Percentiles rank a stretch among this genome's conserved stretches.
These are phyloP conservation scores for Tetranychus piercei DNA, from an alignment of 2,888 invertebrate species.

Conservation along the genomic window DNA sequence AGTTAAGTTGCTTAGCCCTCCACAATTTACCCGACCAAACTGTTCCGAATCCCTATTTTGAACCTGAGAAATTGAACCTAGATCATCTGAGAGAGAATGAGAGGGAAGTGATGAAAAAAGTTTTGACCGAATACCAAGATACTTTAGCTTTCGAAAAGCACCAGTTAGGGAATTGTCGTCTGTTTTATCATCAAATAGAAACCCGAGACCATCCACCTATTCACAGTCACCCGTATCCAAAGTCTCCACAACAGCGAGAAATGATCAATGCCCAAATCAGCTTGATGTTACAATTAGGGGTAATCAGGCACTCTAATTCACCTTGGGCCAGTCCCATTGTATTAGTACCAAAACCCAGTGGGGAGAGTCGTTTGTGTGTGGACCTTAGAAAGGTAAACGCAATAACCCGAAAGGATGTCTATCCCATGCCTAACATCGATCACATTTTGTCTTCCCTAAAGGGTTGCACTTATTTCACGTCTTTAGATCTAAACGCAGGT, in stretches of 20 bases:
- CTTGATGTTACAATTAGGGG: not conserved
- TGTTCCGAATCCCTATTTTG: too few species aligned
- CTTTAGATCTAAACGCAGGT: slow-evolving; percentile 13
- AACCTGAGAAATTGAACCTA: too few species aligned
- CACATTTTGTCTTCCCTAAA: not conserved
- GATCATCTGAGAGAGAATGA: too few species aligned
- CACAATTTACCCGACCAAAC: too few species aligned
- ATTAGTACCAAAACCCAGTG: slow-evolving; percentile 10
- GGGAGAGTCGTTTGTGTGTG: slow-evolving; percentile 10
- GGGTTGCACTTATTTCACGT: not conserved
- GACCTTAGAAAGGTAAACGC: slow-evolving; percentile 12
- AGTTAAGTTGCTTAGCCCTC: too few species aligned
- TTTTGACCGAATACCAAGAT: too few species aligned
- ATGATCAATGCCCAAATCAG: not conserved
- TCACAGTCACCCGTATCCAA: not conserved
- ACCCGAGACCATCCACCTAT: too few species aligned
- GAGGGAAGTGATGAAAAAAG: too few species aligned
- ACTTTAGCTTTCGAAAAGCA: too few species aligned
- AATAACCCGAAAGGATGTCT: slow-evolving; percentile 6
- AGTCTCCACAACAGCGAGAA: not conserved
- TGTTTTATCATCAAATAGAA: too few species aligned
- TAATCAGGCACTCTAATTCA: not conserved
- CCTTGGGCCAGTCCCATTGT: slow-evolving; percentile 15
- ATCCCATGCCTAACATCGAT: slow-evolving; percentile 9
- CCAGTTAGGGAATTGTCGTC: too few species aligned